phyloP scores from a whole-genome alignment of 2,888 invertebrate species.

The Dolomedes plantarius region DNA sequence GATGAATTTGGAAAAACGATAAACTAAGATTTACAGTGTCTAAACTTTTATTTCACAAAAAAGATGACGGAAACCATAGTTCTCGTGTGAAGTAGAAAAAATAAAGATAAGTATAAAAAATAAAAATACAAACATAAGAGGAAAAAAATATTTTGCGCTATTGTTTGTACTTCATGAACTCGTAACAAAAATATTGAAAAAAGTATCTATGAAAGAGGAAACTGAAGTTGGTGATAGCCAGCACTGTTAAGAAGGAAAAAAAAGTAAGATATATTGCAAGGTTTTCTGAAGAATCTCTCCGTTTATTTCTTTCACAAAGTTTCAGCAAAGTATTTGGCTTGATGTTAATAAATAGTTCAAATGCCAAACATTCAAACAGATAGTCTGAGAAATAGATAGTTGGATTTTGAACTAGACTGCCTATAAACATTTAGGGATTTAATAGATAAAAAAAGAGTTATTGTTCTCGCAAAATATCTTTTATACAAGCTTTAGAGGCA shows the following conservation, averaged over 20 bases:
- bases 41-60: not conserved
- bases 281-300: not conserved
- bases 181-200: not conserved
- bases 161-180: slow-evolving; percentile 8
- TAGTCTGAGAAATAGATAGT: not conserved
- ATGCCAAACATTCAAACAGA: slow-evolving; percentile 1
- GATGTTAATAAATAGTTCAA: slow-evolving; percentile 4
- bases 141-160: not conserved
- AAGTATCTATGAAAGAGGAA: slow-evolving; percentile 13
- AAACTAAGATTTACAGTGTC: not conserved
- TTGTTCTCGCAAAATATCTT: too few relatives aligned
- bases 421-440: not conserved
- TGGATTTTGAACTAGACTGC: not conserved
- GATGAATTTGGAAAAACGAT: not conserved
- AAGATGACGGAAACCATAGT: not conserved
- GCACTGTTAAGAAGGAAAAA: slow-evolving; percentile 6
- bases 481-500: too few relatives aligned
- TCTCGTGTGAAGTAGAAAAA: not conserved
- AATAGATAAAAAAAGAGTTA: too few relatives aligned
- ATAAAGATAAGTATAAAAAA: not conserved
- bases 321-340: not conserved
- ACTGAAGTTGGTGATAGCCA: slow-evolving; percentile 10
- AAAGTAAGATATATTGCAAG: slow-evolving; percentile 6
- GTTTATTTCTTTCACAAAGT: not conserved
- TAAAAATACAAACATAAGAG: too few relatives aligned